Evolutionary conservation across 2,113 vertebrate genomes (phyloP), one percentile per base, ranked within the genome.

Genomic region (Saiga tatarica): DNA sequence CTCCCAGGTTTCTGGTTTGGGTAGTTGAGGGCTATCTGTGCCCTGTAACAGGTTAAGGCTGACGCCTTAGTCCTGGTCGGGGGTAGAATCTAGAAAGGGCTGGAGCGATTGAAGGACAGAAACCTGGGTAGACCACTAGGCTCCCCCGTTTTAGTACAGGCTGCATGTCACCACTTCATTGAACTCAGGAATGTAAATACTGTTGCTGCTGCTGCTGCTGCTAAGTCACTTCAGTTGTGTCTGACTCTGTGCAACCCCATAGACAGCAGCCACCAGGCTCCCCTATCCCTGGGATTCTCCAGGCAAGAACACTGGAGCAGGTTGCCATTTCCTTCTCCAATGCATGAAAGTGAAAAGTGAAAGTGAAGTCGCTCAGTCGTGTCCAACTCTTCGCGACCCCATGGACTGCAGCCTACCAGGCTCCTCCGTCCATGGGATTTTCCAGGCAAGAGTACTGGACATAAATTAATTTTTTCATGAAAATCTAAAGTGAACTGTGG

Each of bases 391-490:
- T 36, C 2, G 2, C 0, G 0, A 36, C 17, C 9, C 64, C 64
- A 36, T 71, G 17, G n/a, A 21, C 64, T 21, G 17, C 9, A 71
- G 64, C 64, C 64, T 0, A 36, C 64, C 17, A 71, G 64, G 64
- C n/a, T 21, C 64, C 64, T 21, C 64, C 0, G 0, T 36, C 64
- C n/a, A 36, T 36, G 64, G 64, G n/a, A 71, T 36, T 71, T 36
- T 71, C 64, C 64, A 36, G n/a, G n/a, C 64, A 36, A 36, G n/a
- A 71, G n/a, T 36, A 71, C 9, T 71, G n/a, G 64, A 21, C 1
- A 3, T 64, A 33, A 89, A 81, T 92, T 92, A 39, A 87, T 84
- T 94, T 47, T 97, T 64, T 87, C 60, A 53, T 39, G 53, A 82
- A 83, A 62, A 89, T 87, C 33, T 87, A 39, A 93, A 95, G 9